Base-by-base conservation (phyloP, 2,113 vertebrate genomes). In the Spheniscus mendiculus region DNA sequence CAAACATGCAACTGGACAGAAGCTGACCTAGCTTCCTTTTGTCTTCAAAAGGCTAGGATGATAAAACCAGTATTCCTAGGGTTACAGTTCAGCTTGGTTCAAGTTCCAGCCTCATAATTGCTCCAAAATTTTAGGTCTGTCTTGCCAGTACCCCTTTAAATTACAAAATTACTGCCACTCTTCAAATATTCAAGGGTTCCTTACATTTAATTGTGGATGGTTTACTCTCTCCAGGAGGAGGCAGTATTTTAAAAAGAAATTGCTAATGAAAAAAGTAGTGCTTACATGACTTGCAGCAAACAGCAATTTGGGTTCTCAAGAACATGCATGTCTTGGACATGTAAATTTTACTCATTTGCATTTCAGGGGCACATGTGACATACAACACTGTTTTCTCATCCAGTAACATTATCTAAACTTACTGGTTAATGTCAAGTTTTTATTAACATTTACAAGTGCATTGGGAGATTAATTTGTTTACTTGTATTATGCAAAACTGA, bases 401-500 rank as follows among this genome's bases (percentile, higher is more conserved):
- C 53, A 74, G 58, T 77, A 95, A 88, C 32, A 93, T 82, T 87
- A 91, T 69, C 62, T 90, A 85, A 88, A 85, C 78, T 81, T 88
- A 89, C 87, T 10, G 8, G 62, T 50, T 97, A 94, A 97, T 88
- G 59, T 94, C 89, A 96, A 90, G 79, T 77, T 97, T 97, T 95
- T 96, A 97, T 96, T 87, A 96, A 90, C 87, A 86, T 96, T 96
- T 97, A 78, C 85, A 89, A 92, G 59, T 82, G 87, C 77, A 77
- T 89, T 89, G 91, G 84, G 92, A 92, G 85, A 96, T 87, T 94
- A 96, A 89, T 97, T 94, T 97, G 95, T 97, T 98, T 96, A 91
- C 82, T 94, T 95, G 56, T 40, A 87, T 97, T 94, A 95, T 96
- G 92, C 80, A 97, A 96, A 96, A 90, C 61, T 81, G 92, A 95